Evolutionary conservation across 2,113 vertebrate genomes (phyloP).

Genomic region (Caloenas nicobarica): DNA sequence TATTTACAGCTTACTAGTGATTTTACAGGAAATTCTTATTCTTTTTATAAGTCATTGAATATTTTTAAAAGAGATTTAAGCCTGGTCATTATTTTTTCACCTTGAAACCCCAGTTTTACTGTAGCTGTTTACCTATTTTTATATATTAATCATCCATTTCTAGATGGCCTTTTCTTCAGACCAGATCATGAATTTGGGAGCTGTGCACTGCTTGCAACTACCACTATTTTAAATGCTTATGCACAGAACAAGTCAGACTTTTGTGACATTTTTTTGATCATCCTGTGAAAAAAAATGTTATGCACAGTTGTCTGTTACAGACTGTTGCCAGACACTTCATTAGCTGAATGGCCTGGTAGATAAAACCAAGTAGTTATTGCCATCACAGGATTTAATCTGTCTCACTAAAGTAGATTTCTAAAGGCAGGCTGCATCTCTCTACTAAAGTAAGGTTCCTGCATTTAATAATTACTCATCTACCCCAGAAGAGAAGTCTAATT

Average conservation of each 20-base stretch:
- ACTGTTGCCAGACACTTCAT: not conserved
- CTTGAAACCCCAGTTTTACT: not conserved
- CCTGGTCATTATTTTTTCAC: not conserved
- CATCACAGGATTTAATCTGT: not conserved
- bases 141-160: not conserved
- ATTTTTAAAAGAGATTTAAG: not conserved
- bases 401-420: not conserved
- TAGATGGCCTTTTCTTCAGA: not conserved
- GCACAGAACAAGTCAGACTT: not conserved
- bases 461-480: not conserved
- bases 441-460: not conserved
- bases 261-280: not conserved
- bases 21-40: too few species aligned
- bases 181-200: not conserved
- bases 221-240: not conserved
- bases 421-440: not conserved
- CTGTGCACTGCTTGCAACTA: not conserved
- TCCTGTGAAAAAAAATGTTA: not conserved
- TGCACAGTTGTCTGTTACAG: not conserved
- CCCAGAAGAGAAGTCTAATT: not conserved
- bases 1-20: too few species aligned
- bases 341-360: not conserved
- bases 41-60: not conserved
- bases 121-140: not conserved
- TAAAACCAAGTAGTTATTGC: not conserved